Evolutionary conservation across 2,113 vertebrate genomes (phyloP).

Genomic region (Oryctolagus cuniculus): mOryCun1.1 NC_091440.1:38371501-38372000

Average conservation of each 20-base stretch:
- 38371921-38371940: background rate
- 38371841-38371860: background rate
- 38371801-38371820: background rate
- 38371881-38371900: background rate
- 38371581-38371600: background rate
- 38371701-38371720: background rate
- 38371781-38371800: background rate
- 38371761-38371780: background rate
- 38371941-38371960: background rate
- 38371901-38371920: background rate
- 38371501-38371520: background rate
- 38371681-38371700: background rate
- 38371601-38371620: background rate
- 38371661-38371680: background rate
- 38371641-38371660: background rate
- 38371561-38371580: background rate
- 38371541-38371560: background rate
- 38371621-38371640: background rate
- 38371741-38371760: too few species aligned
- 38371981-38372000: background rate
- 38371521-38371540: background rate
- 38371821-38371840: background rate
- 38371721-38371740: background rate
- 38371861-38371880: background rate
- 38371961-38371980: background rate